A percentile compares a stretch with the other conserved stretches of the same genome.
phyloP scores from a whole-genome alignment of 2,888 invertebrate species.

The Corythucha ciliata region DNA sequence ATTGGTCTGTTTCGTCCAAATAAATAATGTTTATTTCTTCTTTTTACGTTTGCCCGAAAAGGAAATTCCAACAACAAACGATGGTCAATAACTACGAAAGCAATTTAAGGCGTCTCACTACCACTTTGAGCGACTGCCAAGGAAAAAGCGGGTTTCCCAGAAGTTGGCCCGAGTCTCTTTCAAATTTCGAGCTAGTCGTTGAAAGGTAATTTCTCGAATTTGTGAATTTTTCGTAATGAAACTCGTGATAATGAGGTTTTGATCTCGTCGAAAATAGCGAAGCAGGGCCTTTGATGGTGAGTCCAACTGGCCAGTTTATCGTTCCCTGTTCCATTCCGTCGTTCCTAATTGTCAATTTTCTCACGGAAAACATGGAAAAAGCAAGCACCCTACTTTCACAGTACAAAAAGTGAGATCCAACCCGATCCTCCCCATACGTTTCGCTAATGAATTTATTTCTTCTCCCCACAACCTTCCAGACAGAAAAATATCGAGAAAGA shows the following conservation, averaged over 20 bases:
- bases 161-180: conserved; percentile 61
- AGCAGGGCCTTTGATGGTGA: conserved; percentile 86
- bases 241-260: too few relatives aligned
- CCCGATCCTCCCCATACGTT: not conserved
- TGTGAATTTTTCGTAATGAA: not conserved
- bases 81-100: conserved; percentile 78
- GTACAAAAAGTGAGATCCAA: conserved; percentile 59
- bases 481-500: conserved; percentile 72
- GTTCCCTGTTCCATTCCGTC: conserved; percentile 87
- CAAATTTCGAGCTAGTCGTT: conserved; percentile 72
- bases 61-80: conserved; percentile 85
- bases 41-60: too few relatives aligned
- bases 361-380: conserved; percentile 63
- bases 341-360: conserved; percentile 71
- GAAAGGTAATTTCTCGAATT: conserved; percentile 61
- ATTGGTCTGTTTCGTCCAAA: not conserved
- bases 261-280: conserved; percentile 57
- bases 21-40: not conserved
- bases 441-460: not conserved
- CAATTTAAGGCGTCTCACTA: conserved; percentile 72
- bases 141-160: conserved; percentile 57
- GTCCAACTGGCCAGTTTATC: conserved; percentile 87
- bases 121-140: conserved; percentile 69
- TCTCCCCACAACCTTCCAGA: conserved; percentile 43
- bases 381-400: conserved; percentile 62